Conservation (phyloP, 1,140 invertebrate genomes). For the Cydia amplana region DNA sequence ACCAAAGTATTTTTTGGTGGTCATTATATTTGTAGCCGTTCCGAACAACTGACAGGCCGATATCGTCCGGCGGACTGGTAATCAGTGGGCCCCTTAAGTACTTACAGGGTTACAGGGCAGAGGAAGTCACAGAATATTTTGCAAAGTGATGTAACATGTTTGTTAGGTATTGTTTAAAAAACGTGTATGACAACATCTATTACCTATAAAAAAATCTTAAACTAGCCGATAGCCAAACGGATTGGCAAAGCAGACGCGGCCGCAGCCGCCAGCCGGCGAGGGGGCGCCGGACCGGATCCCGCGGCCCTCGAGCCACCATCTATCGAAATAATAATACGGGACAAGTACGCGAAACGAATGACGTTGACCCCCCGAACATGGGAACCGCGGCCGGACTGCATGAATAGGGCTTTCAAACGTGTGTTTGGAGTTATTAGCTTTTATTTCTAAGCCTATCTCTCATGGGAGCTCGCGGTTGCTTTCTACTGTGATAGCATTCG, state of each 20-base stretch:
- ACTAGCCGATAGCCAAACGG: constrained; percentile 1
- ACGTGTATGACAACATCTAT: too few species aligned
- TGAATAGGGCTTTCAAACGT: constrained; percentile 72
- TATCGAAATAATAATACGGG: constrained; percentile 77
- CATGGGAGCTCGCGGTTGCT: constrained; percentile 53
- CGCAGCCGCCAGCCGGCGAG: constrained; percentile 63
- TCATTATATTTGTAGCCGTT: too few species aligned
- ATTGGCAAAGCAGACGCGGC: constrained; percentile 41
- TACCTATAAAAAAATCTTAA: background rate
- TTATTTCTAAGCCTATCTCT: constrained; percentile 75
- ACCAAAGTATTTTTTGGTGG: too few species aligned
- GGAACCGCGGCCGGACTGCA: constrained; percentile 70
- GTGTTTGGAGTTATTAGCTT: constrained; percentile 73
- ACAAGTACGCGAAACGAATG: constrained; percentile 74
- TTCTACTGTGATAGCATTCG: constrained; percentile 1
- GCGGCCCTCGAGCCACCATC: constrained; percentile 77
- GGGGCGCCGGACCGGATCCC: constrained; percentile 72
- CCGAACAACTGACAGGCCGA: too few species aligned
- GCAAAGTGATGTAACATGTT: too few species aligned
- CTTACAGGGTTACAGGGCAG: too few species aligned
- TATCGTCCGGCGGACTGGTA: too few species aligned
- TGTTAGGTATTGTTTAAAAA: too few species aligned
- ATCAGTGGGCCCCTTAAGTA: too few species aligned
- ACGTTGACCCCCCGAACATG: constrained; percentile 75
- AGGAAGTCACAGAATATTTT: too few species aligned